These are phyloP conservation scores for Dipodomys stephensi DNA, from an alignment of 2,113 vertebrate genomes.

Conservation along the genomic window DNA sequence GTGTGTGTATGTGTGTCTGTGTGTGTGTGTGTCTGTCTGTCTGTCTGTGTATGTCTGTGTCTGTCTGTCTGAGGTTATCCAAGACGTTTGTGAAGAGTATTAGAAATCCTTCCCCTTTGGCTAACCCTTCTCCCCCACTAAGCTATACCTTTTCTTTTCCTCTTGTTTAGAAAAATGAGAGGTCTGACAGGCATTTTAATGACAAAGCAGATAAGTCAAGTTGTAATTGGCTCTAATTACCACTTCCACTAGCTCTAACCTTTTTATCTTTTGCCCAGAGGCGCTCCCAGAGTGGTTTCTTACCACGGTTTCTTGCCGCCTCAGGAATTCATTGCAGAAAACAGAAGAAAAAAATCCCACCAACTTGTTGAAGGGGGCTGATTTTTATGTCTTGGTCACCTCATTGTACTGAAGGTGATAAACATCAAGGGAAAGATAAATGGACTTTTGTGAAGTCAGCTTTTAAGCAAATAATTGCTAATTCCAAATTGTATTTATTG, in stretches of 20 bases:
- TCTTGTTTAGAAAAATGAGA: conserved; percentile 73
- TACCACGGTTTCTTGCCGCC: conserved; percentile 31
- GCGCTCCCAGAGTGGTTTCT: conserved; percentile 60
- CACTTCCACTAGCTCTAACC: conserved; percentile 71
- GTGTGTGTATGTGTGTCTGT: not conserved
- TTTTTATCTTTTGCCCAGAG: conserved; percentile 78
- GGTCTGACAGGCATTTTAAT: conserved; percentile 77
- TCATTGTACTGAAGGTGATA: conserved; percentile 20
- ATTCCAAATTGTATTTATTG: conserved; percentile 26
- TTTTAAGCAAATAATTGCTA: conserved; percentile 53
- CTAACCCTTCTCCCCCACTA: conserved; percentile 46
- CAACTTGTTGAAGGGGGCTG: not conserved
- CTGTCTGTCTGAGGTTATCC: not conserved
- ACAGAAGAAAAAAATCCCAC: not conserved
- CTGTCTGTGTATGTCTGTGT: too few relatives aligned
- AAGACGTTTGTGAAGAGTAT: conserved; percentile 49
- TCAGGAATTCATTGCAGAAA: conserved; percentile 62
- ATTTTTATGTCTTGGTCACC: conserved; percentile 42
- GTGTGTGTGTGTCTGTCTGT: not conserved
- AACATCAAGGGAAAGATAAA: conserved; percentile 59
- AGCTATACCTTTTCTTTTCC: conserved; percentile 66
- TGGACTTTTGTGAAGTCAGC: conserved; percentile 10
- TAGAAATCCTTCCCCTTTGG: conserved; percentile 66
- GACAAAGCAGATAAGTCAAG: conserved; percentile 74
- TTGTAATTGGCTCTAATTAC: conserved; percentile 80